Conservation (phyloP, 2,888 invertebrate genomes). For the Mimumesa dahlbomi region DNA sequence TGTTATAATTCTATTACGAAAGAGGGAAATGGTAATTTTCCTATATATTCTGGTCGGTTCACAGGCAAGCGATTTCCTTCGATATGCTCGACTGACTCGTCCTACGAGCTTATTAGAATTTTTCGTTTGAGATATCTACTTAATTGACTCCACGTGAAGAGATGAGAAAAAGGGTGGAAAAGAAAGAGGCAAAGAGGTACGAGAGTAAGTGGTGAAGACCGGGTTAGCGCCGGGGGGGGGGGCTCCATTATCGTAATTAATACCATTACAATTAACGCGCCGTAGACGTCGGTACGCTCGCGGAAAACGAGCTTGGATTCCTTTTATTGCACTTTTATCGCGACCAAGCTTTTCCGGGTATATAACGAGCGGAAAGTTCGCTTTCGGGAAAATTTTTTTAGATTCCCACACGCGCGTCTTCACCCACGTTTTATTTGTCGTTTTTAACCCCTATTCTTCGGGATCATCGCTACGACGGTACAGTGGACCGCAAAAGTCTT, state of each 20-base stretch:
- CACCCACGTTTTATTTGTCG: not conserved
- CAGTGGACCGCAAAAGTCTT: no score
- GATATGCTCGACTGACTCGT: slow-evolving; percentile 21
- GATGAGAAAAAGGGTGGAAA: slow-evolving; percentile 35
- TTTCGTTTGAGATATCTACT: slow-evolving; percentile 64
- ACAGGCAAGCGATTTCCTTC: no score
- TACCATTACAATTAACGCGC: slow-evolving; percentile 77
- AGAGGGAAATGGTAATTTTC: no score
- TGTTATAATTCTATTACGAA: no score
- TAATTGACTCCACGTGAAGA: slow-evolving; percentile 59
- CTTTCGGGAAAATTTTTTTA: slow-evolving; percentile 42
- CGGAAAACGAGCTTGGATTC: slow-evolving; percentile 58
- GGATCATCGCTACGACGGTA: no score
- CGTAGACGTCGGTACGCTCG: slow-evolving; percentile 59
- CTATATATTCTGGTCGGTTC: no score
- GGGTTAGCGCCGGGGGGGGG: slow-evolving; percentile 33
- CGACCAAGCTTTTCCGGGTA: slow-evolving; percentile 56
- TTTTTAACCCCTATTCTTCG: no score
- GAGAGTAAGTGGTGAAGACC: slow-evolving; percentile 34
- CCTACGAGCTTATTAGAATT: slow-evolving; percentile 62
- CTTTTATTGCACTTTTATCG: slow-evolving; percentile 67
- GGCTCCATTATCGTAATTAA: slow-evolving; percentile 78
- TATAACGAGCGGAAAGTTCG: slow-evolving; percentile 50
- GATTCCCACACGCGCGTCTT: slow-evolving; percentile 29
- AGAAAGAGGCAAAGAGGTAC: slow-evolving; percentile 21